Evolutionary conservation across 2,113 vertebrate genomes (phyloP).

Genomic region (Aramus guarauna): DNA sequence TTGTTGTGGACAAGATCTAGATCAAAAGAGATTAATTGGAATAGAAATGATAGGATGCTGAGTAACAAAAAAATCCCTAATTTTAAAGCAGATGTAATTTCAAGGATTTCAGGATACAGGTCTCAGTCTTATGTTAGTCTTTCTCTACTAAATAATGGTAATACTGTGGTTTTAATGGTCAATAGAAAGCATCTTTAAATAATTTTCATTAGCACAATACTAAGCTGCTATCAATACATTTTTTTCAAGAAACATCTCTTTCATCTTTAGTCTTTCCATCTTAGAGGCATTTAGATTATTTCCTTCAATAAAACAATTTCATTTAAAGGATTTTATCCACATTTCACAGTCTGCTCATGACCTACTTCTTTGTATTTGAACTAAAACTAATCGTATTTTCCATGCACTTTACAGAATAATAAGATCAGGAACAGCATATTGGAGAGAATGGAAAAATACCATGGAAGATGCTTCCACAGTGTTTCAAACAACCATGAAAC

Average conservation of each 20-base stretch:
- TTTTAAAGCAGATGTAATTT: not conserved
- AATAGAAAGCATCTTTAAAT: not conserved
- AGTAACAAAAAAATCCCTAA: not conserved
- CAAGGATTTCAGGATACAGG: not conserved
- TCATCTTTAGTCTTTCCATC: not conserved
- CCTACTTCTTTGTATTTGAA: constrained; percentile 45
- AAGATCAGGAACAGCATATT: not conserved
- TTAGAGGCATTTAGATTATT: not conserved
- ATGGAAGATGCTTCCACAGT: not conserved
- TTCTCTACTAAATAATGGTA: not conserved
- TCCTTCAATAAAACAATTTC: constrained; percentile 19
- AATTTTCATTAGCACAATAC: not conserved
- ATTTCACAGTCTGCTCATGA: constrained; percentile 39
- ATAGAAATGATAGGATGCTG: not conserved
- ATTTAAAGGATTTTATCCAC: constrained; percentile 35
- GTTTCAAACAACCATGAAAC: not conserved
- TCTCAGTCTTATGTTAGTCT: not conserved
- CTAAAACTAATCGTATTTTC: constrained; percentile 28
- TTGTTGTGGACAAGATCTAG: not conserved
- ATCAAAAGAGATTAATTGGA: not conserved
- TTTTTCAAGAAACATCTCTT: not conserved
- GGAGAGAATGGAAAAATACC: not conserved
- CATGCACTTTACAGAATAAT: constrained; percentile 3
- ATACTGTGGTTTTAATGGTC: not conserved
- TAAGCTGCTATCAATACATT: not conserved